Base-by-base conservation (phyloP, 1,140 invertebrate species). In the Physella acuta region DNA sequence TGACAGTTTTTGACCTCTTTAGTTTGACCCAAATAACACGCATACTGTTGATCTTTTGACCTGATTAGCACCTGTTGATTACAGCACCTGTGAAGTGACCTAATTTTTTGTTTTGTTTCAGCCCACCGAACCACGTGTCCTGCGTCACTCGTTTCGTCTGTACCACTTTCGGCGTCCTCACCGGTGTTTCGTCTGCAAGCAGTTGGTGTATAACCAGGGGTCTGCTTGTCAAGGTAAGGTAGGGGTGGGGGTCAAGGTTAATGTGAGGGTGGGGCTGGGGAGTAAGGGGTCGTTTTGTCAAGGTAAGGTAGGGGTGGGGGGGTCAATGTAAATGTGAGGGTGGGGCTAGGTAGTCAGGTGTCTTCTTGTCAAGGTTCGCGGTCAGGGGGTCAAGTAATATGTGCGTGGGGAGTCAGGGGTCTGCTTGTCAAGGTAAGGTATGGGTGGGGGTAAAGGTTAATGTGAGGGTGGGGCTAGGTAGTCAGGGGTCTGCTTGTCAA, bases 91-190 rank as follows among this genome's bases (percentile, higher is more conserved):
- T n/a, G n/a, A n/a, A n/a, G n/a, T n/a, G n/a, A n/a, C n/a, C n/a
- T n/a, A n/a, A n/a, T n/a, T 36, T 49, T n/a, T 58, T 36, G 68
- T 49, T 2, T 62, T 11, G 52, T 33, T 24, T 30, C 73, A 74
- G 73, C 73, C 73, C 0, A 63, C 67, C 33, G 70, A 74, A 36
- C 70, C 73, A 28, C 59, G 66, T 17, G 33, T 66, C 33, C 34
- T 74, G 51, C 44, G 70, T 4, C 73, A 74, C 52, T 53, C 58
- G 33, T 74, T 74, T 65, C 71, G 70, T 36, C 61, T 74, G 39
- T 74, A 74, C 39, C 67, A 70, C 52, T 74, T 74, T 59, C 73
- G 73, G 3, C 73, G 73, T 14, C 73, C 73, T 28, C 73, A 74
- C 37, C 71, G 69, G 14, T 74, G 73, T 59, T 74, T 70, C 53